Conservation (phyloP, 37 sponge, comb jelly and placozoan genomes). For the Theonella swinhoei region DNA sequence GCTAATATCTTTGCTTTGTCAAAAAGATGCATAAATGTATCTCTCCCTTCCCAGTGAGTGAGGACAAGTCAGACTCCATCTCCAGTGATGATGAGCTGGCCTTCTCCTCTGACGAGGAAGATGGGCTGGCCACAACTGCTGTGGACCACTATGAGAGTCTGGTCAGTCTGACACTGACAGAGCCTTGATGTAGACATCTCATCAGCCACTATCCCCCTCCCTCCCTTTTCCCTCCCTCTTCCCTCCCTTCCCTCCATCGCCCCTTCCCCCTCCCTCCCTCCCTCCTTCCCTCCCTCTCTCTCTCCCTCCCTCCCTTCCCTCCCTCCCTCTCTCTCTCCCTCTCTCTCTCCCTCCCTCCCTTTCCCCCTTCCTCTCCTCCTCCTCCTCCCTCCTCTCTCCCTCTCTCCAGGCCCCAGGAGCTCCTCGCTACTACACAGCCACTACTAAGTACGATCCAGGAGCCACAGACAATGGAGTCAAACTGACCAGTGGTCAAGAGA, state of each 20-base stretch:
- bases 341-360: no score
- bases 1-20: no score
- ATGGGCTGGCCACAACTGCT: conserved; percentile 7
- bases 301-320: neutral
- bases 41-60: neutral
- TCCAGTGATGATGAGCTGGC: conserved; percentile 48
- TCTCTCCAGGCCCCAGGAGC: conserved; percentile 70
- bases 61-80: neutral
- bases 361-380: neutral
- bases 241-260: neutral
- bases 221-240: neutral
- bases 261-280: neutral
- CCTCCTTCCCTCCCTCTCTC: neutral
- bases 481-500: conserved; percentile 55
- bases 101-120: conserved; percentile 35
- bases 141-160: conserved; percentile 54
- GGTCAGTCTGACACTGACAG: conserved; percentile 1
- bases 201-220: neutral
- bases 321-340: neutral
- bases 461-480: conserved; percentile 55
- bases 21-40: neutral
- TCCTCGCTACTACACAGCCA: conserved; percentile 64
- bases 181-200: neutral
- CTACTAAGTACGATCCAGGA: conserved; percentile 57
- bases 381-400: neutral